These are phyloP conservation scores for Rhagoletis zephyria DNA, from an alignment of 1,140 invertebrate species.

Conservation along the genomic window DNA sequence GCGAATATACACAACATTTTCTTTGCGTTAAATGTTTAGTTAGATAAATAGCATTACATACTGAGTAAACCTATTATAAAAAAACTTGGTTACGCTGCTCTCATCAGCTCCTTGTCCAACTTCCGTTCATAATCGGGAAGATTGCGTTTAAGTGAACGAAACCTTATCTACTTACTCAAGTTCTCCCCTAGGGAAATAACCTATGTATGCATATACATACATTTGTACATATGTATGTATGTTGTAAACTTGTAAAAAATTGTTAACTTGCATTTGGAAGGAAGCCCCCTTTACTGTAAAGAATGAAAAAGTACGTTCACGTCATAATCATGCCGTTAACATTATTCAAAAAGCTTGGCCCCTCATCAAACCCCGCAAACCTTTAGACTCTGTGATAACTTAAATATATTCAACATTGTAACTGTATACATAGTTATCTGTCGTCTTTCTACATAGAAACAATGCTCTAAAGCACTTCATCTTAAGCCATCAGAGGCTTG, in stretches of 20 bases:
- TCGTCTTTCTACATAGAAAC: not conserved
- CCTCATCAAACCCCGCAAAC: not conserved
- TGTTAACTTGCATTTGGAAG: not conserved
- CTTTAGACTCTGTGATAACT: not conserved
- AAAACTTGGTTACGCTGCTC: too few relatives aligned
- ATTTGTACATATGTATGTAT: too few relatives aligned
- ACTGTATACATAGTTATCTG: not conserved
- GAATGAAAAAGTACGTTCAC: not conserved
- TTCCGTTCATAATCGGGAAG: too few relatives aligned
- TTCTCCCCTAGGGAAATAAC: too few relatives aligned
- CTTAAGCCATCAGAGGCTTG: not conserved
- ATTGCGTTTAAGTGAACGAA: too few relatives aligned
- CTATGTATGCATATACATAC: too few relatives aligned
- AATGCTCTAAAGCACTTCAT: conserved; percentile 1
- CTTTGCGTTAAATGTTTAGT: too few relatives aligned
- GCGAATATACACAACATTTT: too few relatives aligned
- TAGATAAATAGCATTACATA: too few relatives aligned
- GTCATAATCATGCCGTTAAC: conserved; percentile 2
- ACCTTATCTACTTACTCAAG: too few relatives aligned
- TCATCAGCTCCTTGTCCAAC: too few relatives aligned
- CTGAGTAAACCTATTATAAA: too few relatives aligned
- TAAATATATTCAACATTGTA: conserved; percentile 1
- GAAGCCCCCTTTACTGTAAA: not conserved
- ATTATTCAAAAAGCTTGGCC: not conserved
- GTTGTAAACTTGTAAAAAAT: not conserved